A percentile compares a stretch with the other conserved stretches of the same genome.
Conservation (phyloP, 2,888 invertebrate genomes). For the Bhutanitis thaidina region DNA sequence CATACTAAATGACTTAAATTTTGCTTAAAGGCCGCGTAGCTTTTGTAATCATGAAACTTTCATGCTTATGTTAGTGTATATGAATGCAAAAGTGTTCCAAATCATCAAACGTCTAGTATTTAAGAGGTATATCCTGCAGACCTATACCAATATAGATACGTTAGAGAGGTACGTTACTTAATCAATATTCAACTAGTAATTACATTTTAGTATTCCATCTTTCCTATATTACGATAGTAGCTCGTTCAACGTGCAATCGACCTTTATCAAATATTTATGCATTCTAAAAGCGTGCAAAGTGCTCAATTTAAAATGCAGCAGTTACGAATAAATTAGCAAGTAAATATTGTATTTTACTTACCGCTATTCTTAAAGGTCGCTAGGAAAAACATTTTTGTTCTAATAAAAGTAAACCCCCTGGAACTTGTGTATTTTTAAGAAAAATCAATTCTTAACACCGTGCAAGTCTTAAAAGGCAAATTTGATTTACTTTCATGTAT, state of each 20-base stretch:
- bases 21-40: too few relatives aligned
- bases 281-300: conserved; percentile 18
- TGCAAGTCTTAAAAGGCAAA: conserved; percentile 1
- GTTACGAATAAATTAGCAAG: conserved; percentile 13
- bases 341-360: conserved; percentile 13
- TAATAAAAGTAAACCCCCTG: too few relatives aligned
- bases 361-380: not conserved
- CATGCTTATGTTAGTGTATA: too few relatives aligned
- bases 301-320: conserved; percentile 19
- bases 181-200: too few relatives aligned
- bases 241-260: conserved; percentile 16
- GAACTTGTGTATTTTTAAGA: not conserved
- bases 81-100: too few relatives aligned
- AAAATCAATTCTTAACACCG: conserved; percentile 3
- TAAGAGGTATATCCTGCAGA: too few relatives aligned
- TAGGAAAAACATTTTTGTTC: conserved; percentile 6
- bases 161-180: too few relatives aligned
- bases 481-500: not conserved
- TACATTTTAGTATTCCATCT: not conserved
- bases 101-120: too few relatives aligned
- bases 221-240: conserved; percentile 4
- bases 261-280: conserved; percentile 16
- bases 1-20: too few relatives aligned
- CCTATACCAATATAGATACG: too few relatives aligned
- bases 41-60: too few relatives aligned